phyloP scores from a whole-genome alignment of 35 echinoderm and acorn worm species.

The Diadema setosum region DNA sequence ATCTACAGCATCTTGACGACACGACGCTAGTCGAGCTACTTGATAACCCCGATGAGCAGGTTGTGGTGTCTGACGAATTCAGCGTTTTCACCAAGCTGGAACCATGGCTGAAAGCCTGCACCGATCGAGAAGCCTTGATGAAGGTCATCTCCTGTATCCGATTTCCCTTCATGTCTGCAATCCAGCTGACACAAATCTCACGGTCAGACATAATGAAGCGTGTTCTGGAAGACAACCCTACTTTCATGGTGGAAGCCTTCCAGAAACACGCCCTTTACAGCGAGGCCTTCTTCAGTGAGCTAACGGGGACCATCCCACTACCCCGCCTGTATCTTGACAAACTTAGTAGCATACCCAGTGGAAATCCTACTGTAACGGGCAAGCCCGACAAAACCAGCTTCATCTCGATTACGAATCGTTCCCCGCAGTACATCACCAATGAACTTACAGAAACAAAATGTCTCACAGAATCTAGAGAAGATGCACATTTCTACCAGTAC shows the following conservation, averaged over 20 bases:
- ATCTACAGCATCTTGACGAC: slow-evolving; percentile 11
- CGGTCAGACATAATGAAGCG: background rate
- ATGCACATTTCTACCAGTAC: too few species aligned
- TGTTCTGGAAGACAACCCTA: background rate
- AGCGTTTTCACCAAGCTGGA: slow-evolving; percentile 1
- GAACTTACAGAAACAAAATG: too few species aligned
- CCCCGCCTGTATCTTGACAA: slow-evolving; percentile 24
- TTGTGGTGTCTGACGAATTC: slow-evolving; percentile 64
- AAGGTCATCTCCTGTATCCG: slow-evolving; percentile 19
- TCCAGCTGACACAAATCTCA: background rate
- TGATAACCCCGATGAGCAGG: background rate
- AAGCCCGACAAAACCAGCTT: too few species aligned
- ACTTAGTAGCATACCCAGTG: too few species aligned
- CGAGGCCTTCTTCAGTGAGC: background rate
- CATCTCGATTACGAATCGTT: too few species aligned
- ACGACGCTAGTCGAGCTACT: slow-evolving; percentile 11
- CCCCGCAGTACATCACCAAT: too few species aligned
- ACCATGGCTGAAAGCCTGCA: slow-evolving; percentile 12
- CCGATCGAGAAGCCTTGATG: background rate
- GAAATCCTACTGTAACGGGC: too few species aligned
- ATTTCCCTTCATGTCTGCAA: slow-evolving; percentile 57
- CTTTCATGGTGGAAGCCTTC: background rate
- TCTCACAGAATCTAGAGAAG: too few species aligned
- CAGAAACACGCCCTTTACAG: background rate
- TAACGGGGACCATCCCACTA: background rate